Percentiles rank a stretch among this genome's conserved stretches.
These are phyloP conservation scores for Drosophila nigromelanica DNA, from an alignment of 1,140 invertebrate species.

Conservation along the genomic window DNA sequence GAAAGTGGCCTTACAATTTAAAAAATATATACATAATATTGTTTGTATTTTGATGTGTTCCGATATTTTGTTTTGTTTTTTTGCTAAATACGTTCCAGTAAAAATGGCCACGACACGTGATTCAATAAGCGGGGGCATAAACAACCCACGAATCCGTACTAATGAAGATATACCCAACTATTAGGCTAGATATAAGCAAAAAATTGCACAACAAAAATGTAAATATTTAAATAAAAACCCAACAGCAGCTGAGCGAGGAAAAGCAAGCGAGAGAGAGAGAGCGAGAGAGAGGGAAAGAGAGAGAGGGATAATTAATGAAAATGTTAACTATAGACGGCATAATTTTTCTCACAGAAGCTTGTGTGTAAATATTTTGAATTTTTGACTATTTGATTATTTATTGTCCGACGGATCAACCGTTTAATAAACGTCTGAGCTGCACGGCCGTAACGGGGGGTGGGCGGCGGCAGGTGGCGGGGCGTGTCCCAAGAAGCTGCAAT, in stretches of 20 bases:
- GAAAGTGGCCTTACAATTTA: slow-evolving; percentile 26
- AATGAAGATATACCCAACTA: slow-evolving; percentile 22
- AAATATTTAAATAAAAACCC: slow-evolving; percentile 76
- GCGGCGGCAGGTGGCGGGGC: slow-evolving; percentile 5
- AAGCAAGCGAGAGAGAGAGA: too few species aligned
- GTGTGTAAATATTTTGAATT: slow-evolving; percentile 77
- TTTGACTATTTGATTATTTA: slow-evolving; percentile 73
- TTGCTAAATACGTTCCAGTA: slow-evolving; percentile 27
- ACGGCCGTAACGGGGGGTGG: background rate
- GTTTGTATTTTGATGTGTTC: slow-evolving; percentile 7
- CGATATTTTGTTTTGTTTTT: slow-evolving; percentile 8
- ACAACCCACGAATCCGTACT: slow-evolving; percentile 1
- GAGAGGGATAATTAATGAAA: background rate
- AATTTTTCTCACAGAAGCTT: slow-evolving; percentile 40
- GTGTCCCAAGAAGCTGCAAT: slow-evolving; percentile 57
- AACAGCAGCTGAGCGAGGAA: slow-evolving; percentile 35
- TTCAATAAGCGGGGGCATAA: slow-evolving; percentile 28
- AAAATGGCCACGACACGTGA: slow-evolving; percentile 56
- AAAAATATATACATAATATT: slow-evolving; percentile 16
- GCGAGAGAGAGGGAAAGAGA: background rate
- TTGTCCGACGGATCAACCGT: slow-evolving; percentile 61
- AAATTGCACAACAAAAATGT: slow-evolving; percentile 45
- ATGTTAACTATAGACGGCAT: slow-evolving; percentile 67
- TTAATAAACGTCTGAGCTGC: slow-evolving; percentile 46
- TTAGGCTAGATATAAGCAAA: slow-evolving; percentile 47